Evolutionary conservation across 2,797 vertebrate species (phyloP).

Genomic region (Notolabrus celidotus): DNA sequence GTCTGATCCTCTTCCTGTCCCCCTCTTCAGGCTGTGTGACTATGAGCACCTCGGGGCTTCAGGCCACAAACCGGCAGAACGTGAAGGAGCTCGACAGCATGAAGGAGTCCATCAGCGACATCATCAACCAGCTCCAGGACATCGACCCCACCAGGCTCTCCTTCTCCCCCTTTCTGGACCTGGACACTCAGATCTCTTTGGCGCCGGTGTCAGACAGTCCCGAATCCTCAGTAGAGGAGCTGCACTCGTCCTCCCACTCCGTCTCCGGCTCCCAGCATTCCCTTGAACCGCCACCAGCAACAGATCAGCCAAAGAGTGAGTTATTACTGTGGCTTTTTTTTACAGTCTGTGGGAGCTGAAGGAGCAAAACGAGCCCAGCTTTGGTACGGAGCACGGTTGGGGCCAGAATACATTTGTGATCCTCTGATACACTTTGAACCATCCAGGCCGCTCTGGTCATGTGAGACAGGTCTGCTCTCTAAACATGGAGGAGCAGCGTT

Average conservation of each 20-base stretch:
- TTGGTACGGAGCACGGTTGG: conserved; percentile 12
- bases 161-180: conserved; percentile 87
- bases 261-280: conserved; percentile 80
- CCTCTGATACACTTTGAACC: no score
- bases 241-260: conserved; percentile 82
- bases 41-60: conserved; percentile 81
- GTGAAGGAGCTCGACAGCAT: conserved; percentile 84
- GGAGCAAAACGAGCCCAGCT: conserved; percentile 32
- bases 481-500: no score
- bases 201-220: conserved; percentile 87
- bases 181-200: conserved; percentile 87
- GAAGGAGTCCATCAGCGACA: conserved; percentile 86
- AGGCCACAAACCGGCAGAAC: conserved; percentile 73
- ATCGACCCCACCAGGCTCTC: conserved; percentile 85
- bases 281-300: conserved; percentile 67
- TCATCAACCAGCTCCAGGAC: conserved; percentile 87
- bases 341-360: conserved; percentile 31
- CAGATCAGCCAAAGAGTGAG: conserved; percentile 73
- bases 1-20: conserved; percentile 31
- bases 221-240: conserved; percentile 86
- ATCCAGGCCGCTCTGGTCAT: no score
- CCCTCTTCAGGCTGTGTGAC: conserved; percentile 66
- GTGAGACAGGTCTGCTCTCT: no score
- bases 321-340: conserved; percentile 47
- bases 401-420: no score